Evolutionary conservation across 2,888 invertebrate genomes (phyloP), one percentile per base, ranked within the genome.

Genomic region (Noctua fimbriata): DNA sequence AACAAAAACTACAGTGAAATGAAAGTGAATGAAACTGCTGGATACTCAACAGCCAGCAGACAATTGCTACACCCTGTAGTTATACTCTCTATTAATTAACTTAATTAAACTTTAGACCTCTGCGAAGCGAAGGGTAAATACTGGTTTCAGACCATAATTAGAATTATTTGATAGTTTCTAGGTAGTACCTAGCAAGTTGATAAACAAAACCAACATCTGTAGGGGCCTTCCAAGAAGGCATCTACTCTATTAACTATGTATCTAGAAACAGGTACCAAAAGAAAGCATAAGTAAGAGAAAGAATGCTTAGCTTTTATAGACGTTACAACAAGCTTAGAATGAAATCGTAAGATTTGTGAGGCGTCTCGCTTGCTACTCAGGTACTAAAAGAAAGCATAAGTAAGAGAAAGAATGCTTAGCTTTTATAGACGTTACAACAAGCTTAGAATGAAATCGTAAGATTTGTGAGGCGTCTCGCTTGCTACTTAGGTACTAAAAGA

Each of bases 101-200:
- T 32, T 76, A 70, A 85, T 85, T 80, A n/a, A 52, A n/a, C 47
- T 70, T 60, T 47, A 73, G 52, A 60, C 76, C 66, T 76, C 60
- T 52, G 41, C 58, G 36, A 70, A 52, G 28, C 69, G 41, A 55
- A 67, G 69, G 14, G 47, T 63, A 60, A 80, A 49, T 80, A 76
- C 72, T 60, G 32, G 75, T 55, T 76, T 12, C 24, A 32, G 21
- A 63, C 21, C 14, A 52, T 66, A 76, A 84, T 73, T 55, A 41
- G 1, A 24, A n/a, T 28, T 32, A 58, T 63, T 74, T 24, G 3
- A 49, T n/a, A 24, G n/a, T 12, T 72, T 67, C 66, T 78, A n/a
- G 9, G 69, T 49, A 58, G 14, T 63, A 18, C 16, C 2, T 44
- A n/a, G 1, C 18, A 28, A 21, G 36, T 36, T 36, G 18, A 55